Conservation (phyloP, 2,797 vertebrate species). For the Rachycentron canadum region DNA sequence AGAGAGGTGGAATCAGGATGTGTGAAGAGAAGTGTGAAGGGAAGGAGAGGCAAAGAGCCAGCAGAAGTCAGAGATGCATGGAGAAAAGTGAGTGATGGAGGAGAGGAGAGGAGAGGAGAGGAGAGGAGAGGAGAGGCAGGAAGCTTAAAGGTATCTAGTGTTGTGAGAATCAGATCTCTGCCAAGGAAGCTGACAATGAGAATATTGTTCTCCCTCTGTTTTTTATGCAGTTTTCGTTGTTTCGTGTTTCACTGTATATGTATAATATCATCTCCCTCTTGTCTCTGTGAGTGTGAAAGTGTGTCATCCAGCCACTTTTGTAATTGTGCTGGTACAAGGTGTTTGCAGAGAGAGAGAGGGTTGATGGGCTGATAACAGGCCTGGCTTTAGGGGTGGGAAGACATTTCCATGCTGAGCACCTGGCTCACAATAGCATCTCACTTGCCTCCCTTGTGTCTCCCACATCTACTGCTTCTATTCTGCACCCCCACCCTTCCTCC, state of each 20-base stretch:
- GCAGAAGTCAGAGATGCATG: conserved; percentile 1
- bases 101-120: background rate
- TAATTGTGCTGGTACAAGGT: conserved; percentile 69
- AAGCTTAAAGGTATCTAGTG: conserved; percentile 35
- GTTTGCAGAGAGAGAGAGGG: conserved; percentile 59
- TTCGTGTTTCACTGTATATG: conserved; percentile 37
- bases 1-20: conserved; percentile 36
- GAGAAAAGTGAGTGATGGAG: background rate
- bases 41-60: conserved; percentile 18
- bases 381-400: conserved; percentile 55
- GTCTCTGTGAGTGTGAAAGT: conserved; percentile 48
- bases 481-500: background rate
- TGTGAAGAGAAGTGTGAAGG: conserved; percentile 65
- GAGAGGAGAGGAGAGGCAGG: conserved; percentile 15
- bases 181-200: conserved; percentile 47
- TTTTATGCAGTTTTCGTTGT: conserved; percentile 37
- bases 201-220: conserved; percentile 48
- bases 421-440: conserved; percentile 53
- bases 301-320: conserved; percentile 65
- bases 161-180: conserved; percentile 42
- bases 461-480: conserved; percentile 39
- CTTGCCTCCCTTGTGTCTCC: conserved; percentile 26
- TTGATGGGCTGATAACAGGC: conserved; percentile 74
- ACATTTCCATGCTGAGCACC: conserved; percentile 58
- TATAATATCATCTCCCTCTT: conserved; percentile 44